Conservation (phyloP, 2,113 vertebrate species). For the cat (Felis catus) region DNA sequence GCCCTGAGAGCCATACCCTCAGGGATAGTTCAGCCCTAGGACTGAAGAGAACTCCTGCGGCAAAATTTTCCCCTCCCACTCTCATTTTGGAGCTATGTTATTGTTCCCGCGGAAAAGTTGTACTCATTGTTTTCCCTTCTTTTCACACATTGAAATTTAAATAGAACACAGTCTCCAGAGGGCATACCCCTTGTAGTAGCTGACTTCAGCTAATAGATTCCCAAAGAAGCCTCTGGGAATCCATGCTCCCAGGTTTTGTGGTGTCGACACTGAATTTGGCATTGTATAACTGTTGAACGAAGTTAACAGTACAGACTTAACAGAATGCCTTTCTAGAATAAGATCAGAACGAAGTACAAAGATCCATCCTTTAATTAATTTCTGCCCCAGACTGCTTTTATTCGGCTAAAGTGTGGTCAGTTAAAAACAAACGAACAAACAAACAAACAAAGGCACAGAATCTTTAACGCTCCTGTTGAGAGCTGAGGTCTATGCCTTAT, state of each 20-base stretch:
- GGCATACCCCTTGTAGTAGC: background rate
- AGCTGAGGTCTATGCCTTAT: background rate
- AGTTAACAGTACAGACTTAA: background rate
- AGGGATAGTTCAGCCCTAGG: background rate
- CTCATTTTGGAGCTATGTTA: background rate
- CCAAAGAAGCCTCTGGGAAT: background rate
- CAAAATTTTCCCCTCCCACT: background rate
- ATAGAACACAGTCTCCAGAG: background rate
- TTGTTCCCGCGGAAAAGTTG: background rate
- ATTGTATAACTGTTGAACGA: background rate
- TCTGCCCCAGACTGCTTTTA: constrained; percentile 1
- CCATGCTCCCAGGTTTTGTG: background rate
- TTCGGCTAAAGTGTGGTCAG: background rate
- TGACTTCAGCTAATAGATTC: background rate
- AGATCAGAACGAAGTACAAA: background rate
- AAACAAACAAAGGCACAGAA: background rate
- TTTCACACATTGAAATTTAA: background rate
- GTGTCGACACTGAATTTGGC: background rate
- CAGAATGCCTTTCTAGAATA: background rate
- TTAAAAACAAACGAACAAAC: background rate
- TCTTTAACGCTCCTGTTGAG: background rate
- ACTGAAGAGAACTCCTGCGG: background rate
- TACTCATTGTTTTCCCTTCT: background rate
- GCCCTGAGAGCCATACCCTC: background rate
- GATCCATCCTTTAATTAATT: background rate